Evolutionary conservation across 2,113 vertebrate genomes (phyloP), one percentile per base, ranked within the genome.

Genomic region (Silurus meridionalis): DNA sequence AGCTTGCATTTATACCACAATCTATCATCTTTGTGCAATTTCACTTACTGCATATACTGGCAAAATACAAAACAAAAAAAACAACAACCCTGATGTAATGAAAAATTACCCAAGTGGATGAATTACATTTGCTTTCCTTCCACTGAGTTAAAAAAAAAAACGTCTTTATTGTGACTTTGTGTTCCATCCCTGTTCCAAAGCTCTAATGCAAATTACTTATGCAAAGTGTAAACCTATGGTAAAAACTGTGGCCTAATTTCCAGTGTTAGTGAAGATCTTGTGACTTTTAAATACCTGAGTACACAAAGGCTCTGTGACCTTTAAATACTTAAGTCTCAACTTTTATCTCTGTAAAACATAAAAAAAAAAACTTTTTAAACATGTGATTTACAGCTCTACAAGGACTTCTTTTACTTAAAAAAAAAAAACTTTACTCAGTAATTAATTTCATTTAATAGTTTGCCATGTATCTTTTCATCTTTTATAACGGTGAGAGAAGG

Each of bases 281-380:
- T 67, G 66, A 67, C 66, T 66, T 66, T 67, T 74, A 23, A 74
- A 50, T 74, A 50, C 46, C 7, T 19, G 19, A 52, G 48, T 75
- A 75, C 46, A 52, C 6, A 5, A 8, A 23, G 72, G 50, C 72
- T 52, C 8, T 75, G 72, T 25, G 52, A 19, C 21, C 8, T 75
- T 75, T 75, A 75, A 48, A 75, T 75, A 75, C 72, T 37, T 69
- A 6, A 75, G 72, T 75, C 66, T 72, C 8, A 21, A 55, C 74
- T 53, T 25, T 8, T 75, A 4, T 52, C 50, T 17, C 6, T 46
- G 28, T 46, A n/a, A n/a, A 10, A 75, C 19, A 72, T 19, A 37
- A 19, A 74, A 74, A 50, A 74, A 3, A 37, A 74, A 74, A 17
- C 15, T 17, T 71, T 71, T 71, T 46, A 71, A 17, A 71, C 28